Evolutionary conservation across 2,888 invertebrate genomes (phyloP).

Genomic region (Lapara coniferarum): DNA sequence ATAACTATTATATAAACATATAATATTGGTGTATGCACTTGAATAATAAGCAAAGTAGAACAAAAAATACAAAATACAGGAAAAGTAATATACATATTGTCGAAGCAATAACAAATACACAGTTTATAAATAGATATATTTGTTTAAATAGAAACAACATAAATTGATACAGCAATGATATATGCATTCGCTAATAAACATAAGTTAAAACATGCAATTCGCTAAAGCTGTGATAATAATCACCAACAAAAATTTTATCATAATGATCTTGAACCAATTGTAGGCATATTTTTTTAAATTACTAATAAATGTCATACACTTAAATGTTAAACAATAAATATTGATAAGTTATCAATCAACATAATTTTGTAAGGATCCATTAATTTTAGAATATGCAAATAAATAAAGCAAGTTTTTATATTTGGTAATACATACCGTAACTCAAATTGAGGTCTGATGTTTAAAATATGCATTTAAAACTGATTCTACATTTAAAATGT

Average conservation of each 20-base stretch:
- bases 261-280: constrained; percentile 2
- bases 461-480: background rate
- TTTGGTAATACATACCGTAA: background rate
- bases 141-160: background rate
- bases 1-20: no score
- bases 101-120: no score
- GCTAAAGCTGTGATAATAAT: background rate
- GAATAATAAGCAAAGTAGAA: no score
- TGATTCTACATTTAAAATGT: background rate
- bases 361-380: constrained; percentile 15
- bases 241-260: background rate
- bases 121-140: background rate
- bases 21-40: no score
- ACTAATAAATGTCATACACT: constrained; percentile 7
- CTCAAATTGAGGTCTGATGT: background rate
- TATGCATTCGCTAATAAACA: background rate
- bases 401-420: constrained; percentile 1
- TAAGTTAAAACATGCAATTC: background rate
- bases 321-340: constrained; percentile 15
- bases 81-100: no score
- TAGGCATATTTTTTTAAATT: constrained; percentile 6
- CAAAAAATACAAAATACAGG: no score
- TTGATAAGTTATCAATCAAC: constrained; percentile 12
- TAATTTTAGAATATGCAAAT: constrained; percentile 5
- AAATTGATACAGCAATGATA: background rate